Evolutionary conservation across 2,797 vertebrate species (phyloP).

Genomic region (Loriculus beryllinus): DNA sequence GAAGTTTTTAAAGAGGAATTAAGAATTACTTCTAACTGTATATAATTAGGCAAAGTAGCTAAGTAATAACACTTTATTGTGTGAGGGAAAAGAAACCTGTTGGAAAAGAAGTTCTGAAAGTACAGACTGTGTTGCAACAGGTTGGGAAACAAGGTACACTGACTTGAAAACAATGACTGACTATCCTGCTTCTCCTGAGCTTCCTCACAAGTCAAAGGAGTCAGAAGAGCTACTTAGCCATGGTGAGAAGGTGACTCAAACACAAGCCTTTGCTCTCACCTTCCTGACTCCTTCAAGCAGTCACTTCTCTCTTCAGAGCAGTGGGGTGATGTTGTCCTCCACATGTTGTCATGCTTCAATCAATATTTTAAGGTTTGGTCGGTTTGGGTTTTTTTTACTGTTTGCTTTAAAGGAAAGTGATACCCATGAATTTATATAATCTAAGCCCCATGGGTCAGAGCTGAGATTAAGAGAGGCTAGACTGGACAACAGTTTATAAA

Average conservation of each 20-base stretch:
- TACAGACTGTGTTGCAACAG: not conserved
- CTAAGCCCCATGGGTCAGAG: not conserved
- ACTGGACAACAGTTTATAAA: not conserved
- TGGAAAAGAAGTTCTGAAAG: not conserved
- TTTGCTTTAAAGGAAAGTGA: not conserved
- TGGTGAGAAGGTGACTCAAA: not conserved
- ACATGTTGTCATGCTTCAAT: not conserved
- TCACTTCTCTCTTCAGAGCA: not conserved
- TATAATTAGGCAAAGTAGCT: not conserved
- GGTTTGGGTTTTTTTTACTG: fast-evolving
- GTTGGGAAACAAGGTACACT: not conserved
- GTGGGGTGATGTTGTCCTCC: not conserved
- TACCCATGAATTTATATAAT: not conserved
- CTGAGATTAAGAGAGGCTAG: not conserved
- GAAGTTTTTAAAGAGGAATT: not conserved
- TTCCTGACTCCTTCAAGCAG: not conserved
- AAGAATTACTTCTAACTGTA: not conserved
- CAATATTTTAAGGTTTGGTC: not conserved
- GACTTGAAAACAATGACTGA: not conserved
- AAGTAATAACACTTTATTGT: not conserved
- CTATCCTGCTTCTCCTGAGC: not conserved
- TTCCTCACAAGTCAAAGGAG: not conserved
- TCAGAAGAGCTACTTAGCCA: not conserved
- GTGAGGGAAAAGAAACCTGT: not conserved
- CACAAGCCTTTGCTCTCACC: not conserved